A percentile compares a stretch with the other conserved stretches of the same genome.
These are phyloP conservation scores for Archilochus colubris DNA, from an alignment of 2,113 vertebrate species.

Conservation along the genomic window DNA sequence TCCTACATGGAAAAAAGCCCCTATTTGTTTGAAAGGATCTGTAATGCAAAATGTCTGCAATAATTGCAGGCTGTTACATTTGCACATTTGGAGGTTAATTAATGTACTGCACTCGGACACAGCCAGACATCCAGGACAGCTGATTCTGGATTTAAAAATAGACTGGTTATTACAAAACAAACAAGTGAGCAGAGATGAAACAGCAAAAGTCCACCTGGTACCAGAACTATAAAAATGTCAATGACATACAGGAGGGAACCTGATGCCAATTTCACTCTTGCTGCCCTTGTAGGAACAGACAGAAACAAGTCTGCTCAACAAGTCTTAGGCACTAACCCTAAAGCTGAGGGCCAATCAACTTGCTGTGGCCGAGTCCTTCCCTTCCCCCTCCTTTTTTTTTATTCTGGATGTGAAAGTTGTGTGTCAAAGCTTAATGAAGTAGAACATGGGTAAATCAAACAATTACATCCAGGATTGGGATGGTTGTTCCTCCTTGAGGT, in stretches of 20 bases:
- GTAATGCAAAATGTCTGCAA: not conserved
- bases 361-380: not conserved
- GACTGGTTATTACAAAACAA: slow-evolving; percentile 19
- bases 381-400: no score
- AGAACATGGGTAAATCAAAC: not conserved
- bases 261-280: not conserved
- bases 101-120: not conserved
- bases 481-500: not conserved
- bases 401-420: not conserved
- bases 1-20: rapidly evolving
- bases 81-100: slow-evolving; percentile 44
- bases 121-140: not conserved
- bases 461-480: rapidly evolving
- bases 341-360: not conserved
- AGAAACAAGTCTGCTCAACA: not conserved
- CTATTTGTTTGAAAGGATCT: not conserved
- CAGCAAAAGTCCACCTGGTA: not conserved
- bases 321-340: not conserved
- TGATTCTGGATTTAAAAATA: slow-evolving; percentile 8
- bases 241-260: not conserved
- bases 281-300: not conserved
- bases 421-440: not conserved
- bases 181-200: slow-evolving; percentile 1
- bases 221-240: not conserved
- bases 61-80: slow-evolving; percentile 24